A percentile compares a stretch with the other conserved stretches of the same genome.
These are phyloP conservation scores for Ovis canadensis DNA, from an alignment of 2,113 vertebrate species.

Conservation along the genomic window DNA sequence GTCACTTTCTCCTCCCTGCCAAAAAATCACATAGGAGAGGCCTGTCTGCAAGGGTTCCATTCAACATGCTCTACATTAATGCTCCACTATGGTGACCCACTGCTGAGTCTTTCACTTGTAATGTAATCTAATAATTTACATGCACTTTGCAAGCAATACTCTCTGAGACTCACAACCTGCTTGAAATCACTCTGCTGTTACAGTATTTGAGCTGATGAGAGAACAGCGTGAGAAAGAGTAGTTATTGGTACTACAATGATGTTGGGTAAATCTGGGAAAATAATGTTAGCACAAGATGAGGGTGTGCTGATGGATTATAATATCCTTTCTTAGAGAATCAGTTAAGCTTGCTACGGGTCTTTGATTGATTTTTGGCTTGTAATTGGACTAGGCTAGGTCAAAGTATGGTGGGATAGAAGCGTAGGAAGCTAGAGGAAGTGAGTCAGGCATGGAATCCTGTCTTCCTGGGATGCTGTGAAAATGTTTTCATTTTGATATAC, in stretches of 20 bases:
- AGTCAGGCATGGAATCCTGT: slow-evolving; percentile 47
- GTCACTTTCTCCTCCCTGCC: neutral
- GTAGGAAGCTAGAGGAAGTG: slow-evolving; percentile 53
- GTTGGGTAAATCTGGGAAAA: slow-evolving; percentile 48
- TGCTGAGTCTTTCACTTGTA: slow-evolving; percentile 77
- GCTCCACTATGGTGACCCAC: slow-evolving; percentile 68
- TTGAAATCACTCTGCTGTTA: slow-evolving; percentile 73
- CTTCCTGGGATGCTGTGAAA: slow-evolving; percentile 55
- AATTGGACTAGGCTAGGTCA: slow-evolving; percentile 67
- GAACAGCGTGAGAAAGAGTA: slow-evolving; percentile 68
- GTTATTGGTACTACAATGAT: slow-evolving; percentile 47
- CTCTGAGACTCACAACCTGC: slow-evolving; percentile 71
- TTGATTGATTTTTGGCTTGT: slow-evolving; percentile 68
- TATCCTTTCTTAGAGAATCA: slow-evolving; percentile 71
- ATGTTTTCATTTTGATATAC: slow-evolving; percentile 63
- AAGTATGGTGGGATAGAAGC: slow-evolving; percentile 40
- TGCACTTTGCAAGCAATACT: slow-evolving; percentile 71
- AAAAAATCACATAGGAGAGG: slow-evolving; percentile 47
- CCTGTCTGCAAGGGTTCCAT: slow-evolving; percentile 47
- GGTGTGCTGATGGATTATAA: slow-evolving; percentile 63
- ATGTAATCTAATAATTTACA: slow-evolving; percentile 83
- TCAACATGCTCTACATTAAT: slow-evolving; percentile 58
- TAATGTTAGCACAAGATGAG: slow-evolving; percentile 56
- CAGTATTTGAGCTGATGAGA: slow-evolving; percentile 76
- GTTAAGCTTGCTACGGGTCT: slow-evolving; percentile 64